Base-by-base conservation (phyloP, 2,113 vertebrate species). In the Malurus elegans region DNA sequence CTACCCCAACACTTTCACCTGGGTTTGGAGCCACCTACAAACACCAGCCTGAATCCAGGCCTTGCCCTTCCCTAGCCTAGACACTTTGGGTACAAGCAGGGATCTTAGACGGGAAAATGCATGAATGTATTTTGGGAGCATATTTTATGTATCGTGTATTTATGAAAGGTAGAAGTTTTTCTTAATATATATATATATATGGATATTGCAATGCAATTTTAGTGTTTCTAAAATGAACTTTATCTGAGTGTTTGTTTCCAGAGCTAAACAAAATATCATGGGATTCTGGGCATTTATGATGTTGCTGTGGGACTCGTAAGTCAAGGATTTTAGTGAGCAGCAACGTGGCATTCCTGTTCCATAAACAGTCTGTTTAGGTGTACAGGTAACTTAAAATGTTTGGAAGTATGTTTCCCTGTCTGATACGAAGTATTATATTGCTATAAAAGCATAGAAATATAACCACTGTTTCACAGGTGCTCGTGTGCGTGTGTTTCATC, bases 101-200 rank as follows among this genome's bases (percentile, higher is more conserved):
- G 65, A 54, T 66, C 86, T 86, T 20, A 13, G 42, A 6, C 62
- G 67, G 47, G 48, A 34, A 93, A 80, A 80, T 56, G 96, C 90
- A 90, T 84, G 90, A 95, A 95, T 94, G 92, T 95, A 94, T 95
- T 95, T 80, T 40, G 90, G 51, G 51, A 78, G 71, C 36, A 16
- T 82, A 88, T 80, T 93, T 95, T 83, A 23, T 79, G 62, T 83
- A 66, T 48, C 51, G 86, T 26, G 54, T 96, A 95, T 95, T 95
- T 96, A 96, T 95, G 90, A 57, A 66, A 88, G 58, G 69, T 67
- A 78, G 58, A 95, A 51, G 34, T 47, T 85, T 92, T 72, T 84
- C 34, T 57, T 66, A 10, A 48, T 65, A 48, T 89, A 72, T 45
- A 56, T 70, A 74, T 74, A 51, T 88, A 42, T 36, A 47, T 85